Evolutionary conservation across 2,888 invertebrate genomes (phyloP), one percentile per base, ranked within the genome.

Genomic region (Euphydryas editha): DNA sequence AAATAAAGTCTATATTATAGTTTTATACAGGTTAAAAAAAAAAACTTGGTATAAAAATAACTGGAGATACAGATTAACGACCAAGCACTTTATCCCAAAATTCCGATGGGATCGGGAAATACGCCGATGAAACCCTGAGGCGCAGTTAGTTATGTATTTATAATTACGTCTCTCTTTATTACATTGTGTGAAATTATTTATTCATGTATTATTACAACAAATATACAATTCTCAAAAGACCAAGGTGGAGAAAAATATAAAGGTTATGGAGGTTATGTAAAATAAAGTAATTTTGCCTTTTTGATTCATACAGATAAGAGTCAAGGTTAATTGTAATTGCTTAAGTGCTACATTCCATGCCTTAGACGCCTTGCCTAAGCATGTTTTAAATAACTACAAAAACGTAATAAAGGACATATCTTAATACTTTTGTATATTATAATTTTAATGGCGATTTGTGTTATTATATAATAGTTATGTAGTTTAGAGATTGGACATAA

Each of bases 251-350:
- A 21, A 15, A 20, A 15, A 49, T 46, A 17, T 49, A 49, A 51
- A 24, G 49, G 24, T 49, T 49, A 21, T 7, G 21, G 21, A 49
- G 21, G 21, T 20, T 13, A 49, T 21, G 46, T 46, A 46, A 37
- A 56, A 62, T 56, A 47, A 37, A 37, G 13, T 57, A 24, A 39
- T 17, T 62, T 51, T 15, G 57, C 63, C 63, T 64, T 64, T 58
- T 57, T 51, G 44, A 18, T 51, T 58, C 51, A 51, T 59, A 51
- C 47, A 56, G 17, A 62, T 63, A 51, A 37, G 36, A 64, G 63
- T 64, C 63, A 64, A 64, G 63, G 63, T 44, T 18, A 57, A 59
- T 58, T 58, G 30, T 42, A 24, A 24, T 44, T 64, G 39, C 39
- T 49, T 64, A 64, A 59, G 57, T 51, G n/a, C 30, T 18, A 17